These are phyloP conservation scores for Girardinus metallicus DNA, from an alignment of 2,797 vertebrate genomes.

Conservation along the genomic window DNA sequence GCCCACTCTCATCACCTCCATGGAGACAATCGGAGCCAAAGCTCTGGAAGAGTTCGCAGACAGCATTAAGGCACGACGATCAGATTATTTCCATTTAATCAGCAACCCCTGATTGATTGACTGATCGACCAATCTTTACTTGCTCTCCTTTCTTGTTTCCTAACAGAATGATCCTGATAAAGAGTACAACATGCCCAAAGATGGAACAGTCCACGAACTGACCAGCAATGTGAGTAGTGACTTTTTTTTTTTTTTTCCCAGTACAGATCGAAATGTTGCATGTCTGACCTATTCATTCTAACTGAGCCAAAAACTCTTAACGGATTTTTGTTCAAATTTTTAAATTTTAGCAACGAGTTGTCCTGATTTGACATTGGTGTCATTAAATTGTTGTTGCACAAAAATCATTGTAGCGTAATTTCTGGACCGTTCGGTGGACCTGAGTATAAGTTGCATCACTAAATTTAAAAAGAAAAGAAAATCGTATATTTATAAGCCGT, in stretches of 20 bases:
- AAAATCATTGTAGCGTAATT: neutral
- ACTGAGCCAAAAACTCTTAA: neutral
- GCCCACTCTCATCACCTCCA: slow-evolving; percentile 94
- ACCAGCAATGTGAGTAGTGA: slow-evolving; percentile 91
- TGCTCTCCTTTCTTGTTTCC: neutral
- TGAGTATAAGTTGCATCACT: too few relatives aligned
- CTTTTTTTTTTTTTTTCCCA: neutral
- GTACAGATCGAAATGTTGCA: neutral
- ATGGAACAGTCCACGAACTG: slow-evolving; percentile 95
- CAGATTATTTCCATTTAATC: neutral
- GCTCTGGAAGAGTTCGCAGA: slow-evolving; percentile 98
- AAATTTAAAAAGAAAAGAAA: too few relatives aligned
- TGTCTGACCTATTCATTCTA: neutral
- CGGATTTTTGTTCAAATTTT: neutral
- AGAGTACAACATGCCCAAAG: slow-evolving; percentile 99
- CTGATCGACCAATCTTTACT: neutral
- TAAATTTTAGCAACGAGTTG: neutral
- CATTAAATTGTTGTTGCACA: neutral
- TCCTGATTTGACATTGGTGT: neutral
- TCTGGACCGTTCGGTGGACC: too few relatives aligned
- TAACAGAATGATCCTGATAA: slow-evolving; percentile 95
- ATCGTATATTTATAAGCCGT: too few relatives aligned
- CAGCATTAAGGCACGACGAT: slow-evolving; percentile 90
- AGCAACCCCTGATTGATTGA: neutral
- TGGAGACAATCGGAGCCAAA: slow-evolving; percentile 96